Conservation (phyloP, 1,140 invertebrate genomes). For the Platyscapa corneri region DNA sequence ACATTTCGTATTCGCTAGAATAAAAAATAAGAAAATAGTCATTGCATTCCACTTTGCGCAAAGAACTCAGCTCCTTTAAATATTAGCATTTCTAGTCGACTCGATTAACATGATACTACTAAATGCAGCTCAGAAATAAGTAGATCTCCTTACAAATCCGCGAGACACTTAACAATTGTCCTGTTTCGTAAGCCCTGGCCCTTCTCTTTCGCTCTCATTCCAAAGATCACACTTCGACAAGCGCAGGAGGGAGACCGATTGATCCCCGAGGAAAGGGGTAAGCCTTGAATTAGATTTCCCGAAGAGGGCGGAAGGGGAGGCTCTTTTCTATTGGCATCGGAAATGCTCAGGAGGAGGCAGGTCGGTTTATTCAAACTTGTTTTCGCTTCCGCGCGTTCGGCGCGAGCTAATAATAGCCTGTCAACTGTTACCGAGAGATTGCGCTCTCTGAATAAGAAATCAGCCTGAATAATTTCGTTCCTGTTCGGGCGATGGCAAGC, state of each 20-base stretch:
- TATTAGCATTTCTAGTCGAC: background rate
- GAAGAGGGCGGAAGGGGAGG: background rate
- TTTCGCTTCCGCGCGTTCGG: constrained; percentile 35
- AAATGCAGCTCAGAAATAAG: background rate
- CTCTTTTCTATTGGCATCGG: background rate
- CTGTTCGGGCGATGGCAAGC: background rate
- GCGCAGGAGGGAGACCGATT: background rate
- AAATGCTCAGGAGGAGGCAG: background rate
- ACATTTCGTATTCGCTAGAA: too few species aligned
- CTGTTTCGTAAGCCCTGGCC: background rate
- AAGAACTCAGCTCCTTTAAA: background rate
- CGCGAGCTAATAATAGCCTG: constrained; percentile 53
- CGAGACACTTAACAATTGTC: constrained; percentile 18
- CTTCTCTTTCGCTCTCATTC: background rate
- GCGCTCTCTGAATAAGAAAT: constrained; percentile 52
- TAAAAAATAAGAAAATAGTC: too few species aligned
- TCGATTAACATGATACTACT: background rate
- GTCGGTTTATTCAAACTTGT: constrained; percentile 49
- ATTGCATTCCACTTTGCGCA: too few species aligned
- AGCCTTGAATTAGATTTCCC: constrained; percentile 49
- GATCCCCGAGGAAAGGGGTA: constrained; percentile 36
- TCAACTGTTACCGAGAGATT: constrained; percentile 48
- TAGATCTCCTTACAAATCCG: background rate
- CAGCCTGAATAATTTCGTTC: constrained; percentile 51
- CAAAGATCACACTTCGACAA: background rate